Percentiles rank a stretch among this genome's conserved stretches.
phyloP scores from a whole-genome alignment of 2,113 vertebrate species.

The Lophius piscatorius region DNA sequence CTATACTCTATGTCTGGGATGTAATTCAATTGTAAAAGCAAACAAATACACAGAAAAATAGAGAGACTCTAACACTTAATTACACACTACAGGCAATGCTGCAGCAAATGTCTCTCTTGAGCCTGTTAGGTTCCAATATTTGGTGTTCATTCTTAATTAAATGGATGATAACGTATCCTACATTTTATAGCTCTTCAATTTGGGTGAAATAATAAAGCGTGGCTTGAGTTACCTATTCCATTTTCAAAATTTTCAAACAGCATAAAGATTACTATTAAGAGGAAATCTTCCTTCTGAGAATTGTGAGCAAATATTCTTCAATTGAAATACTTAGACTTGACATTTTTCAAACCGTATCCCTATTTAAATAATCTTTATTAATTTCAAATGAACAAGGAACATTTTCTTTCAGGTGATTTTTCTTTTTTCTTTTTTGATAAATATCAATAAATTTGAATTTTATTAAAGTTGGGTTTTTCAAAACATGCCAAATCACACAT shows the following conservation, averaged over 20 bases:
- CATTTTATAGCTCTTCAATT: slow-evolving; percentile 11
- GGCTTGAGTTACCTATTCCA: not conserved
- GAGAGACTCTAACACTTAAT: not conserved
- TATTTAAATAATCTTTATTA: slow-evolving; percentile 1
- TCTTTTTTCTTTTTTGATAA: not conserved
- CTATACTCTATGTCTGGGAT: not conserved
- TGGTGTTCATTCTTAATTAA: slow-evolving; percentile 4
- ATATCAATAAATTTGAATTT: too few relatives aligned
- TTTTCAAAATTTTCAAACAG: not conserved
- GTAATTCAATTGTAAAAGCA: slow-evolving; percentile 3
- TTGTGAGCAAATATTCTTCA: slow-evolving; percentile 2
- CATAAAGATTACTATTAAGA: not conserved
- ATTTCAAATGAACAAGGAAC: not conserved
- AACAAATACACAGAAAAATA: not conserved
- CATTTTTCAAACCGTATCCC: not conserved
- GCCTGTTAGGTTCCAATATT: slow-evolving; percentile 3
- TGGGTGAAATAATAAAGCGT: not conserved
- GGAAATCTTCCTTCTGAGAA: not conserved
- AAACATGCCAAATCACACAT: not conserved
- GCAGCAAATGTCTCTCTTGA: slow-evolving; percentile 6
- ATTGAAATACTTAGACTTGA: not conserved
- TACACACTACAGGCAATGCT: not conserved
- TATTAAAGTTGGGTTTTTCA: too few relatives aligned
- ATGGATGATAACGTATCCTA: not conserved
- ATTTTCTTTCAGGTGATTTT: not conserved